phyloP scores from a whole-genome alignment of 2,797 vertebrate genomes.

The Anisognathus igniventris region DNA sequence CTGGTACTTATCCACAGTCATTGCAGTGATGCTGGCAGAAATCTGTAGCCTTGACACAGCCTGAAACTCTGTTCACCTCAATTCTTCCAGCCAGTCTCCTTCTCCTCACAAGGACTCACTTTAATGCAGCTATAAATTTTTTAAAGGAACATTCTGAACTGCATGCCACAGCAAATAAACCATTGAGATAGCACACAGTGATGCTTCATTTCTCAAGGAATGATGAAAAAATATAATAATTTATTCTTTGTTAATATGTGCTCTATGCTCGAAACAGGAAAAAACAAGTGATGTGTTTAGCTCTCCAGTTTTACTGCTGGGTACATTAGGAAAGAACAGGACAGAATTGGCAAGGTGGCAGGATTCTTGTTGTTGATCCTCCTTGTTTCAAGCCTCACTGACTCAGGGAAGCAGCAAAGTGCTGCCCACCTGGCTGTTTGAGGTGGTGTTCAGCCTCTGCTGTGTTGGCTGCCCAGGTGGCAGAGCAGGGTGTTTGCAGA shows the following conservation, averaged over 20 bases:
- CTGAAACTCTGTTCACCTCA: neutral
- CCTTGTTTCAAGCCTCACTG: neutral
- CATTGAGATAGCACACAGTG: neutral
- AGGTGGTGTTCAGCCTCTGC: neutral
- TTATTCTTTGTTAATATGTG: neutral
- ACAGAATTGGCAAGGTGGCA: neutral
- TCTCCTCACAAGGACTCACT: neutral
- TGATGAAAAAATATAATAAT: neutral
- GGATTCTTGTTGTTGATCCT: neutral
- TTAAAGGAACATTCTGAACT: slow-evolving; percentile 2
- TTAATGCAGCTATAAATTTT: slow-evolving; percentile 46
- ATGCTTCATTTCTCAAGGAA: neutral
- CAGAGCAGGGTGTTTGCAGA: neutral
- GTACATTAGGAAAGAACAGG: neutral
- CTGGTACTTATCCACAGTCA: neutral
- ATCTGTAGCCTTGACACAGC: neutral
- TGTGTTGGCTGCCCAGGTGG: neutral
- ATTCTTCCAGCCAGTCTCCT: neutral
- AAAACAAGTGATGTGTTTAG: neutral
- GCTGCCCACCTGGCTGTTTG: neutral
- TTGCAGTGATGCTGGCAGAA: neutral
- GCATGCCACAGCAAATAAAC: slow-evolving; percentile 23
- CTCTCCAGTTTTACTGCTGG: neutral
- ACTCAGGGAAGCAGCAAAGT: rapidly evolving
- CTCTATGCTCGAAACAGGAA: neutral